These are phyloP conservation scores for Zosterops hypoxanthus DNA, from an alignment of 2,113 vertebrate species.

Conservation along the genomic window DNA sequence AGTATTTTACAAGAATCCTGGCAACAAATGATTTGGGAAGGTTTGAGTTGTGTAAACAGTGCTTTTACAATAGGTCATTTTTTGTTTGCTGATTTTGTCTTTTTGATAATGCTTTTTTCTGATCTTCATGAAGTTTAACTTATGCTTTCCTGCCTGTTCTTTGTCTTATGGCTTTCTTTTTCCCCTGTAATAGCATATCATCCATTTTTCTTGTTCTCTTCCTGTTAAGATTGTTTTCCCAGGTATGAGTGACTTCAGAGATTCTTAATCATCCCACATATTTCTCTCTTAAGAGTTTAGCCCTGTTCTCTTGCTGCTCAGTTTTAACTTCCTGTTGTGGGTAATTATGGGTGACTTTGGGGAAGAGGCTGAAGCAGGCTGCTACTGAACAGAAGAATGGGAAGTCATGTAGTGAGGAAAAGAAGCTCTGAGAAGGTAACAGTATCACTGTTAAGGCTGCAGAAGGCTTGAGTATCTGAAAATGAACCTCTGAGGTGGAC, in stretches of 20 bases:
- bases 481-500: not conserved
- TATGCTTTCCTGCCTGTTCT: rapidly evolving
- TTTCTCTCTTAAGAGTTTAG: not conserved
- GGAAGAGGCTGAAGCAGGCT: not conserved
- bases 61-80: not conserved
- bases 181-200: not conserved
- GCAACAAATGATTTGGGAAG: not conserved
- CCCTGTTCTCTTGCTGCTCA: not conserved
- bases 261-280: not conserved
- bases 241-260: not conserved
- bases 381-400: not conserved
- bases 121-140: not conserved
- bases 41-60: not conserved
- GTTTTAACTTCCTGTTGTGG: not conserved
- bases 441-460: not conserved
- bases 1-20: not conserved
- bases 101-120: not conserved
- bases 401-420: not conserved
- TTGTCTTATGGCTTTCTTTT: not conserved
- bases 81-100: not conserved
- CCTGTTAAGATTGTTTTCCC: not conserved
- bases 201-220: not conserved
- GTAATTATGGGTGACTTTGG: not conserved
- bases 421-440: not conserved
- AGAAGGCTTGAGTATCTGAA: not conserved